Base-by-base conservation (phyloP, 2,797 vertebrate species). In the Eospalax fontanierii region DNA sequence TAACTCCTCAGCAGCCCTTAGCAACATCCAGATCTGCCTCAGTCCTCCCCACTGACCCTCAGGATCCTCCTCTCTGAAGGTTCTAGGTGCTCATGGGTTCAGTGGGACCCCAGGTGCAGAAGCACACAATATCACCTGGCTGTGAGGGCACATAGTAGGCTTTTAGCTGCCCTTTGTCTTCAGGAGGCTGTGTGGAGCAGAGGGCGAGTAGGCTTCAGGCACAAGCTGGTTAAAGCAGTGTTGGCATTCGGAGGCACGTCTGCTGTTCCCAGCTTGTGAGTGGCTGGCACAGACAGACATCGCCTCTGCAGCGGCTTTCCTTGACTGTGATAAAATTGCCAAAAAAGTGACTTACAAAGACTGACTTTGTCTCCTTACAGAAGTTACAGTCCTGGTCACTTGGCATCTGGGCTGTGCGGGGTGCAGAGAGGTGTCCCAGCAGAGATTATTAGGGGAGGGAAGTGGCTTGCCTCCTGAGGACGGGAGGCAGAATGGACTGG, bases 171-270 rank as follows among this genome's bases (percentile, higher is more conserved):
- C 40, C 7, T 15, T 4, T 33, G 59, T 75, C 16, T n/a, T 24
- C 57, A 38, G 79, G 50, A 66, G 46, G 70, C 9, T 0, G 2
- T 5, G 6, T 1, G 0, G 21, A 16, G 3, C 1, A 9, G 30
- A 30, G 59, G 33, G 63, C 43, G 12, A 46, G 40, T 63, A 33
- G 18, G 6, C 76, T 92, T 22, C 66, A 73, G 33, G 21, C 33
- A 43, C 26, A 2, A 19, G 11, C 6, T 33, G 3, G n/a, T 65
- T 30, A 19, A 46, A 19, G 0, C 10, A 0, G 3, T 3, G 3
- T 0, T 11, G 59, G 35, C 66, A 26, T 12, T 0, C 0, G 10
- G n/a, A 68, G 35, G 40, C 50, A 4, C 3, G 0, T 84, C 19
- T 38, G 40, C 4, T 10, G 21, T 0, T 6, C 28, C 33, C 28